phyloP scores from a whole-genome alignment of 2,113 vertebrate genomes.

The Stigmatopora nigra region DNA sequence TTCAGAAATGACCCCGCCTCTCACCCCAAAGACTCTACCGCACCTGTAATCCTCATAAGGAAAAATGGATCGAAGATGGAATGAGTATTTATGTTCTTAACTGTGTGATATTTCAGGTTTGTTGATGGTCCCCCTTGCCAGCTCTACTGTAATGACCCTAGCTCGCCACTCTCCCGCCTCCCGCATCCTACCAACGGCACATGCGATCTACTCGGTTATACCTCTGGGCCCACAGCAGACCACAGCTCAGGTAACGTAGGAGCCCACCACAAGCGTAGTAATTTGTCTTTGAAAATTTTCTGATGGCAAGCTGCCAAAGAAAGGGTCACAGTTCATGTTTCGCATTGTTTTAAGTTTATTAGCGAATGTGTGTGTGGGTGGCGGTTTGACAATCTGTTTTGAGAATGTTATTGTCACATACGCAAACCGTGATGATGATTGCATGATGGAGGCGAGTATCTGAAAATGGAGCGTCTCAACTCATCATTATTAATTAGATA shows the following conservation, averaged over 20 bases:
- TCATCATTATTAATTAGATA: constrained; percentile 49
- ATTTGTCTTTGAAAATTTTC: not conserved
- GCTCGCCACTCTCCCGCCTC: constrained; percentile 57
- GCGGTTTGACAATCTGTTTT: constrained; percentile 35
- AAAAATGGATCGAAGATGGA: not conserved
- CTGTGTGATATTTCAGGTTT: constrained; percentile 73
- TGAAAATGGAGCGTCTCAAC: constrained; percentile 29
- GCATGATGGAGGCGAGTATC: constrained; percentile 35
- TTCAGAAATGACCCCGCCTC: too few relatives aligned
- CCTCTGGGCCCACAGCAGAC: constrained; percentile 15
- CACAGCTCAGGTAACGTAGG: constrained; percentile 39
- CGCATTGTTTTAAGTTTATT: constrained; percentile 24
- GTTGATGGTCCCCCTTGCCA: constrained; percentile 73
- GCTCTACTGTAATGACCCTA: constrained; percentile 61
- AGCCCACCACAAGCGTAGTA: not conserved
- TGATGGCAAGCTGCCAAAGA: not conserved
- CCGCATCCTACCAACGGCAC: constrained; percentile 51
- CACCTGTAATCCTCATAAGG: not conserved
- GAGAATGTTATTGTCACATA: constrained; percentile 31
- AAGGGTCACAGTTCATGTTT: constrained; percentile 4
- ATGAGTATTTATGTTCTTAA: constrained; percentile 18
- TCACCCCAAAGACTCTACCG: too few relatives aligned
- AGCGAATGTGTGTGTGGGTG: constrained; percentile 29
- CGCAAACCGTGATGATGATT: constrained; percentile 24
- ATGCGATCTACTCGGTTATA: constrained; percentile 26